These are phyloP conservation scores for Amphibalanus amphitrite DNA, from an alignment of 1,140 invertebrate genomes.

Conservation along the genomic window DNA sequence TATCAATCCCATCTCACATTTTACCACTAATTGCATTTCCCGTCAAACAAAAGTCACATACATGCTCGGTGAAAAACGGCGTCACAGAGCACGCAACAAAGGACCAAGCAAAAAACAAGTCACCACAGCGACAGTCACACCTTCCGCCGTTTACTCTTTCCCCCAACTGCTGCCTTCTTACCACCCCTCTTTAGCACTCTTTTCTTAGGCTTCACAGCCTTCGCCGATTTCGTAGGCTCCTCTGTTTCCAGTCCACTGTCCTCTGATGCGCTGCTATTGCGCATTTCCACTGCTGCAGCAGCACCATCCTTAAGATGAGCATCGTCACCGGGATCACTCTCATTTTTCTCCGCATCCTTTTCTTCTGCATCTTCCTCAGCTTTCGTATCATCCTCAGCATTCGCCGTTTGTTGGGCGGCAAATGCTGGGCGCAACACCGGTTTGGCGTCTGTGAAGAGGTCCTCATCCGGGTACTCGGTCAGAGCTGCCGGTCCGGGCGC, in stretches of 20 bases:
- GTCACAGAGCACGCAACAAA: too few relatives aligned
- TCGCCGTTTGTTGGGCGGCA: not conserved
- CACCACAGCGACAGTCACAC: not conserved
- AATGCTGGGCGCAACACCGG: too few relatives aligned
- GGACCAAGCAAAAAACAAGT: too few relatives aligned
- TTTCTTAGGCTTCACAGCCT: not conserved
- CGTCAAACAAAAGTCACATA: too few relatives aligned
- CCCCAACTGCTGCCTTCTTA: not conserved
- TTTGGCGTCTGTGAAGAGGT: not conserved
- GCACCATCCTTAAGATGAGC: too few relatives aligned
- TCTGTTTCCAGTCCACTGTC: not conserved
- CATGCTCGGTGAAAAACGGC: too few relatives aligned
- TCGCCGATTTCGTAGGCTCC: not conserved
- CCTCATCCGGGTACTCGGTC: not conserved
- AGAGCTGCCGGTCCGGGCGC: too few relatives aligned
- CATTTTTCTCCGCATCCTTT: not conserved
- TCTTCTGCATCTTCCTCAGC: not conserved
- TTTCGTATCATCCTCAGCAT: not conserved
- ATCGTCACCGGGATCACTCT: not conserved
- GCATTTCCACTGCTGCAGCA: not conserved
- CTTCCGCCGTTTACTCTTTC: not conserved
- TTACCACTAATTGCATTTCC: too few relatives aligned
- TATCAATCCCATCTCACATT: too few relatives aligned
- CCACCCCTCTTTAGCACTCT: not conserved
- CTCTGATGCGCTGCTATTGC: not conserved